These are phyloP conservation scores for Aricia artaxerxes DNA, from an alignment of 2,888 invertebrate genomes.

Conservation along the genomic window DNA sequence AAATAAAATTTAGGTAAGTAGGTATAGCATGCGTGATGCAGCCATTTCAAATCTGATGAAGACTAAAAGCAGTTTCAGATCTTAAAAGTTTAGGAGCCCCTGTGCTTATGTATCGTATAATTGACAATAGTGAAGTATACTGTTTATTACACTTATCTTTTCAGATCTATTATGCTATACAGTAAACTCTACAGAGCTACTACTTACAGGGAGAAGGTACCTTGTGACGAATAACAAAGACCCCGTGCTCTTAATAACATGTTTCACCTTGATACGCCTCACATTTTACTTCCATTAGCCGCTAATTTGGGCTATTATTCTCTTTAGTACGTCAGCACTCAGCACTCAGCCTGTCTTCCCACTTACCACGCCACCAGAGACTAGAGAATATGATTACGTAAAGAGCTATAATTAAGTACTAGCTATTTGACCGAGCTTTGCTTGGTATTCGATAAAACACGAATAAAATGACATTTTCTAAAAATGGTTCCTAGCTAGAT, in stretches of 20 bases:
- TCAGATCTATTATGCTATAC: no score
- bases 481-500: no score
- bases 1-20: neutral
- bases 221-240: conserved; percentile 35
- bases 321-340: conserved; percentile 54
- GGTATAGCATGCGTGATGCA: no score
- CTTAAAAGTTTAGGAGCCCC: neutral
- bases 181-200: no score
- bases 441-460: no score
- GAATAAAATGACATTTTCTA: no score
- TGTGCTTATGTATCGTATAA: no score
- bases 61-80: neutral
- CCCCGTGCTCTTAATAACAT: conserved; percentile 28
- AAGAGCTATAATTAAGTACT: neutral
- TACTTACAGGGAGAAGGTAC: neutral
- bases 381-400: neutral
- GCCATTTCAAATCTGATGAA: no score
- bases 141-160: no score
- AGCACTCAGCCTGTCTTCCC: neutral
- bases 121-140: no score
- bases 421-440: no score
- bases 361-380: neutral
- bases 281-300: conserved; percentile 55
- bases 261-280: conserved; percentile 63
- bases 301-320: conserved; percentile 53